These are phyloP conservation scores for Microctonus aethiopoides DNA, from an alignment of 2,888 invertebrate genomes.

Conservation along the genomic window DNA sequence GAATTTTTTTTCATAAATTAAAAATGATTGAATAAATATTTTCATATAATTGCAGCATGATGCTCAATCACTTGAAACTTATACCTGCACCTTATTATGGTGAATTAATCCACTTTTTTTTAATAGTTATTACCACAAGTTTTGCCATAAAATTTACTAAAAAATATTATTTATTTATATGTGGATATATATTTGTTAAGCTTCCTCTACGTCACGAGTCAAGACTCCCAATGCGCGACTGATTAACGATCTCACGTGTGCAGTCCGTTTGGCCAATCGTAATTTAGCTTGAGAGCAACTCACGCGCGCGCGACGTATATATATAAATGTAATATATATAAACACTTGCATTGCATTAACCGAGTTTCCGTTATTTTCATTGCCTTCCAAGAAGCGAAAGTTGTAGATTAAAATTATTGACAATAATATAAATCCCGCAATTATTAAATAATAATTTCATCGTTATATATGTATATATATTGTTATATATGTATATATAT, in stretches of 20 bases:
- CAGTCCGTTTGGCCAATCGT: slow-evolving; percentile 31
- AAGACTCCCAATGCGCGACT: slow-evolving; percentile 31
- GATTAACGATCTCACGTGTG: slow-evolving; percentile 37
- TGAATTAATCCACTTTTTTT: neutral
- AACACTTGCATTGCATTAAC: neutral
- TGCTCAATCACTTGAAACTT: neutral
- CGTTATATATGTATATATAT: too few species aligned
- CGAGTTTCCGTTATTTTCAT: slow-evolving; percentile 27
- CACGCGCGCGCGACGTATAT: neutral
- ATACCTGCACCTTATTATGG: neutral
- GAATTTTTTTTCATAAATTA: neutral
- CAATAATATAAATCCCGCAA: too few species aligned
- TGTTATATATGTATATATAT: too few species aligned
- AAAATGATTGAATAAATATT: neutral
- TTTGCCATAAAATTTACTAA: slow-evolving; percentile 18
- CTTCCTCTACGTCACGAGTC: slow-evolving; percentile 25
- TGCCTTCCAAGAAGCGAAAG: slow-evolving; percentile 30
- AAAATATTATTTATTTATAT: neutral
- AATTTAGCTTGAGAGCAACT: slow-evolving; percentile 30
- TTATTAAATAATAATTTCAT: too few species aligned
- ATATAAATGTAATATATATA: neutral
- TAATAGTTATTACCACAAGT: neutral
- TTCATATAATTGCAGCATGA: neutral
- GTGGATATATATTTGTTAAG: slow-evolving; percentile 23
- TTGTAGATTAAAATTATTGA: neutral